These are phyloP conservation scores for Marasmarcha lunaedactyla DNA, from an alignment of 2,888 invertebrate genomes.

Conservation along the genomic window DNA sequence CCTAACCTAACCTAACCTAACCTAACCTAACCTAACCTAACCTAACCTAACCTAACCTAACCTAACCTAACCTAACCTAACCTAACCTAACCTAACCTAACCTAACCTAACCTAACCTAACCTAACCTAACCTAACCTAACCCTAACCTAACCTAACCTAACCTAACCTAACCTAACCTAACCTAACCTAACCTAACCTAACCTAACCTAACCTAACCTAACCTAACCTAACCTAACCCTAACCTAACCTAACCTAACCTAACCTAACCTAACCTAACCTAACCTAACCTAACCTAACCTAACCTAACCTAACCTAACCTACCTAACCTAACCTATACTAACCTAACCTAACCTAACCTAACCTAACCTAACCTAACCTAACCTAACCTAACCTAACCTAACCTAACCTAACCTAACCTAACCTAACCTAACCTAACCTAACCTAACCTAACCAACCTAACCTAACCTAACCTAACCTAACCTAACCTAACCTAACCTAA, in stretches of 20 bases:
- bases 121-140: slow-evolving; percentile 14
- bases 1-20: slow-evolving; percentile 8
- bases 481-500: slow-evolving; percentile 7
- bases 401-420: slow-evolving; percentile 7
- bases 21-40: slow-evolving; percentile 6
- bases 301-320: slow-evolving; percentile 21
- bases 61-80: slow-evolving; percentile 13
- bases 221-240: slow-evolving; percentile 20
- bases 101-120: slow-evolving; percentile 11
- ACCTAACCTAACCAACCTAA: slow-evolving; percentile 10
- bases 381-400: slow-evolving; percentile 11
- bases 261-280: slow-evolving; percentile 16
- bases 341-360: slow-evolving; percentile 14
- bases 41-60: slow-evolving; percentile 13
- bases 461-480: slow-evolving; percentile 13
- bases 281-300: slow-evolving; percentile 21
- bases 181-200: slow-evolving; percentile 14
- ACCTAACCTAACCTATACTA: slow-evolving; percentile 15
- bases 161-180: slow-evolving; percentile 17
- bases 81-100: slow-evolving; percentile 11
- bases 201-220: slow-evolving; percentile 18
- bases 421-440: slow-evolving; percentile 12
- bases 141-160: slow-evolving; percentile 14
- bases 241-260: slow-evolving; percentile 16
- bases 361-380: slow-evolving; percentile 14